Evolutionary conservation across 2,113 vertebrate species (phyloP), one percentile per base, ranked within the genome.

Genomic region (Urocitellus parryii): DNA sequence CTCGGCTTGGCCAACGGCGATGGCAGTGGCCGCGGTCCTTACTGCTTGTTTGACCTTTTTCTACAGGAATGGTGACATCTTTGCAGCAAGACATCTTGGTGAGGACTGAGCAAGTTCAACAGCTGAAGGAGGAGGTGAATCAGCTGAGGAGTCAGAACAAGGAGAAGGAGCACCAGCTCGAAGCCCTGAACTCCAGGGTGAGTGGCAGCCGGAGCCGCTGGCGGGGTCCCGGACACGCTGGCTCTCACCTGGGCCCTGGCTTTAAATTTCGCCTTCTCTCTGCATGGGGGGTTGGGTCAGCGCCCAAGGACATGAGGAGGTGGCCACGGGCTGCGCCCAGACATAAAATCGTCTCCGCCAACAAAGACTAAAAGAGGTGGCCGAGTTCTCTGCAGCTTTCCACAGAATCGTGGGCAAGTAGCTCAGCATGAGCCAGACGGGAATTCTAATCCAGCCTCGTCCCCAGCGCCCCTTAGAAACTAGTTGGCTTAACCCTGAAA

Each of bases 161-260:
- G 78, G 98, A 98, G 1, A 99, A 99, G 96, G 98, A 98, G 20
- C 79, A 86, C 2, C 98, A 98, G 97, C 98, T 99, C 7, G 98
- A 97, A 0, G 39, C 96, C 29, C 63, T 98, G 68, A 97, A 96
- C 53, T 98, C 98, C 97, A 98, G 98, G 97, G 99, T 99, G 48
- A 94, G 80, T 42, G 45, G 45, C 8, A 0, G 45, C 45, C 8
- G 8, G 8, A 8, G 45, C 45, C 45, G 45, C 45, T 45, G 45
- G 45, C 45, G 8, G 45, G 45, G 45, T 45, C 45, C 45, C 45
- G 7, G 45, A 45, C 45, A 45, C 24, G 22, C 61, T 63, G 0
- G 8, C 25, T 25, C 8, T 20, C 32, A 0, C 77, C 4, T 5
- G 27, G 83, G 13, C 65, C 77, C 73, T 12, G 16, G 9, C 18